These are phyloP conservation scores for Nanorana parkeri DNA, from an alignment of 2,113 vertebrate species.

Conservation along the genomic window DNA sequence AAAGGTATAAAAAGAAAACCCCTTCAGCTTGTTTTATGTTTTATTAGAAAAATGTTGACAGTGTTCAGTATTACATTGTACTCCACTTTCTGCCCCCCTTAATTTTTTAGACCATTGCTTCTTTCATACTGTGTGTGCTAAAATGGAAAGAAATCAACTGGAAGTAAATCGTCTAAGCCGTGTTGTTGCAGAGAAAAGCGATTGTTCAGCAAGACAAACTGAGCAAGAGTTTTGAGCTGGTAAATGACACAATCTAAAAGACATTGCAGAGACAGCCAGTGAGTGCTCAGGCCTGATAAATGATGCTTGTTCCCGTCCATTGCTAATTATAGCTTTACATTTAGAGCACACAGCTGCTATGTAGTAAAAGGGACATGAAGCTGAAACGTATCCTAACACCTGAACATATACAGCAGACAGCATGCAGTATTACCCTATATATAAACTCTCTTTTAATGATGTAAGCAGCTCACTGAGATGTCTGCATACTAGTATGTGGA, in stretches of 20 bases:
- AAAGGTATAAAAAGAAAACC: no score
- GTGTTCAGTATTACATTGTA: no score
- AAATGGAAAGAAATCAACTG: neutral
- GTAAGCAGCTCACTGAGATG: no score
- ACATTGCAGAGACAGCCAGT: neutral
- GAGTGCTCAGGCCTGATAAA: conserved; percentile 6
- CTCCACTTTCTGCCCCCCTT: no score
- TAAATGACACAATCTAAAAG: neutral
- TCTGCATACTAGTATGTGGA: no score
- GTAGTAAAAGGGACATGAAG: conserved; percentile 8
- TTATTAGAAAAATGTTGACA: no score
- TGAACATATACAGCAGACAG: neutral
- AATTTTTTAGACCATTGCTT: no score
- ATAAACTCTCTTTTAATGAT: no score
- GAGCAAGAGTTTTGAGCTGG: neutral
- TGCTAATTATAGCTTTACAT: conserved; percentile 17
- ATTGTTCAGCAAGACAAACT: neutral
- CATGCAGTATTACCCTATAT: neutral
- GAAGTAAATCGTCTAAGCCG: neutral
- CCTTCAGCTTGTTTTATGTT: no score
- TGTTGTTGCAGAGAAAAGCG: neutral
- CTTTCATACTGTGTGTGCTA: neutral
- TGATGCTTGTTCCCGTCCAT: neutral
- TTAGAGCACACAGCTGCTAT: conserved; percentile 21
- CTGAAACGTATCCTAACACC: conserved; percentile 14